Conservation (phyloP, 2,113 vertebrate genomes). For the Bos javanicus region DNA sequence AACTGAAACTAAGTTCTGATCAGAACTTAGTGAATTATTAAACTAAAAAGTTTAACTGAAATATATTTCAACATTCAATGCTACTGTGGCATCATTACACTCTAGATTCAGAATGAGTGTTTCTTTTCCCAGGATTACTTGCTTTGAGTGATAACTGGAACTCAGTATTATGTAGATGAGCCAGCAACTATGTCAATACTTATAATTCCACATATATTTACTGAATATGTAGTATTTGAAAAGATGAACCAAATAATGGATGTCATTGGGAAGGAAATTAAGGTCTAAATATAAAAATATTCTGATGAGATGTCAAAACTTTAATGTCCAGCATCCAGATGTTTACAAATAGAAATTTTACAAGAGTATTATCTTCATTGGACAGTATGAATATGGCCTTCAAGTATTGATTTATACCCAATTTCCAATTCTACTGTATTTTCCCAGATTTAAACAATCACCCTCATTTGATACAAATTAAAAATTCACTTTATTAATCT, state of each 20-base stretch:
- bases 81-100: not conserved
- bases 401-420: not conserved
- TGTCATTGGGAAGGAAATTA: not conserved
- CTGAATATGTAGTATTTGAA: not conserved
- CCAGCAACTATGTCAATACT: not conserved
- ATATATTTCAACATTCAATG: not conserved
- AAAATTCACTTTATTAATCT: not conserved
- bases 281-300: not conserved
- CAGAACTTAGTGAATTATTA: not conserved
- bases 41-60: not conserved
- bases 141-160: not conserved
- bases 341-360: not conserved
- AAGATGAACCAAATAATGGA: not conserved
- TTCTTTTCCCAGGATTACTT: conserved; percentile 5
- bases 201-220: not conserved
- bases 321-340: not conserved
- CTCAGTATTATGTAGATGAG: not conserved
- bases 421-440: not conserved
- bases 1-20: not conserved
- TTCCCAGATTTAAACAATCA: not conserved
- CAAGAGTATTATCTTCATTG: not conserved
- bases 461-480: not conserved
- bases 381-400: not conserved
- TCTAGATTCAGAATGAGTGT: not conserved
- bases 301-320: not conserved